Evolutionary conservation across 2,113 vertebrate species (phyloP).

Genomic region (Poeciliopsis prolifica): DNA sequence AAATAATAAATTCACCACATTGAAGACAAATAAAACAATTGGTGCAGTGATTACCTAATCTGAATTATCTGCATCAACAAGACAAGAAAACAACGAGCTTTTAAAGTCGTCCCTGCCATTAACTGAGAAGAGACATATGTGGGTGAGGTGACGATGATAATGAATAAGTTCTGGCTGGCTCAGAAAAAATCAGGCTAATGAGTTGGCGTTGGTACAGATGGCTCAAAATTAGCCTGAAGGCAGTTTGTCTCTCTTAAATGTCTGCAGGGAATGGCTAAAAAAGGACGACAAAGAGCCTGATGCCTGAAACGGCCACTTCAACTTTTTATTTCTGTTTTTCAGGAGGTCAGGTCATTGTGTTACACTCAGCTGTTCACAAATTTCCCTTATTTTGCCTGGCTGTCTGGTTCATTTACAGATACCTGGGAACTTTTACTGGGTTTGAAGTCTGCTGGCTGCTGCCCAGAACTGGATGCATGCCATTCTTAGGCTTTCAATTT

Average conservation of each 20-base stretch:
- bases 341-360: not conserved
- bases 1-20: not conserved
- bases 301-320: slow-evolving; percentile 13
- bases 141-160: slow-evolving; percentile 35
- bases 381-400: slow-evolving; percentile 13
- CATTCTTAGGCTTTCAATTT: not conserved
- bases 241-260: slow-evolving; percentile 16
- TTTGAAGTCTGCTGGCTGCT: slow-evolving; percentile 1
- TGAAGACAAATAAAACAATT: not conserved
- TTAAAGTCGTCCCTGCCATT: slow-evolving; percentile 12
- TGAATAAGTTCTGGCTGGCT: slow-evolving; percentile 22
- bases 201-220: slow-evolving; percentile 35
- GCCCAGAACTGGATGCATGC: slow-evolving; percentile 20
- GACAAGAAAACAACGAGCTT: not conserved
- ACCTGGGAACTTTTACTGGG: slow-evolving; percentile 10
- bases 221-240: slow-evolving; percentile 52
- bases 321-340: slow-evolving; percentile 16
- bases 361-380: slow-evolving; percentile 7
- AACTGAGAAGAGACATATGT: slow-evolving; percentile 10
- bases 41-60: not conserved
- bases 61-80: not conserved
- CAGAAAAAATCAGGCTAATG: slow-evolving; percentile 59
- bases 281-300: slow-evolving; percentile 35
- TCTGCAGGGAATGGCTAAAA: slow-evolving; percentile 57
- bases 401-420: slow-evolving; percentile 35